phyloP scores from a whole-genome alignment of 92 coral and sea anemone species.

The Phenganax stokvisi region DNA sequence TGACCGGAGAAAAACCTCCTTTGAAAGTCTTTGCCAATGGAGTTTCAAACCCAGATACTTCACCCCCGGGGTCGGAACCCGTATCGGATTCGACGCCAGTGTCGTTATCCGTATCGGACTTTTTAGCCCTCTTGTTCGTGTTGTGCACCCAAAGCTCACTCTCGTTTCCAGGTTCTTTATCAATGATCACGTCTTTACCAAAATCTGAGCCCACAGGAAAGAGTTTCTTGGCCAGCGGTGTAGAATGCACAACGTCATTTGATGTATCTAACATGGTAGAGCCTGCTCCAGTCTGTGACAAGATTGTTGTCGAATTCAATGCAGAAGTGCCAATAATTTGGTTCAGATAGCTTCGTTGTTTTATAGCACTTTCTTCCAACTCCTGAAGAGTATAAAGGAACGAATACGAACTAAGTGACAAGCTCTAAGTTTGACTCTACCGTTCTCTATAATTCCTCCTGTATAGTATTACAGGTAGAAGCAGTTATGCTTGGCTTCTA shows the following conservation, averaged over 20 bases:
- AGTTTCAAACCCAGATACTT: background rate
- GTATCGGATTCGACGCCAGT: constrained; percentile 41
- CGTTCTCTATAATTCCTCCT: no score
- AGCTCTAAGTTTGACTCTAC: no score
- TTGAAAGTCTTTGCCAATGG: background rate
- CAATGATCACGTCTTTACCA: constrained; percentile 2
- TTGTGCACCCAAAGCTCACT: background rate
- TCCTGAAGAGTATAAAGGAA: background rate
- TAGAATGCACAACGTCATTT: background rate
- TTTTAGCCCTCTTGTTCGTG: constrained; percentile 15
- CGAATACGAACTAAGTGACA: background rate
- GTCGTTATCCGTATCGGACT: constrained; percentile 36
- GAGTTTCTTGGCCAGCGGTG: constrained; percentile 35
- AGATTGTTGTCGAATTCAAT: background rate
- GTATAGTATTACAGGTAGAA: no score
- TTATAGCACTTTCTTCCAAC: constrained; percentile 34
- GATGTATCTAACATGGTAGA: constrained; percentile 6
- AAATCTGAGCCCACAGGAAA: constrained; percentile 16
- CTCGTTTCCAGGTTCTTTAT: background rate
- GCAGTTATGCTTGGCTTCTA: background rate
- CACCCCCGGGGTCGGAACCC: constrained; percentile 53
- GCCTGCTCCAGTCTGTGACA: background rate
- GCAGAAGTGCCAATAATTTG: constrained; percentile 21
- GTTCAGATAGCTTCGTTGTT: constrained; percentile 26
- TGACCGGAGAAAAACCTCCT: constrained; percentile 5